Evolutionary conservation across 1,140 invertebrate genomes (phyloP).

Genomic region (Pseudomyrmex gracilis): DNA sequence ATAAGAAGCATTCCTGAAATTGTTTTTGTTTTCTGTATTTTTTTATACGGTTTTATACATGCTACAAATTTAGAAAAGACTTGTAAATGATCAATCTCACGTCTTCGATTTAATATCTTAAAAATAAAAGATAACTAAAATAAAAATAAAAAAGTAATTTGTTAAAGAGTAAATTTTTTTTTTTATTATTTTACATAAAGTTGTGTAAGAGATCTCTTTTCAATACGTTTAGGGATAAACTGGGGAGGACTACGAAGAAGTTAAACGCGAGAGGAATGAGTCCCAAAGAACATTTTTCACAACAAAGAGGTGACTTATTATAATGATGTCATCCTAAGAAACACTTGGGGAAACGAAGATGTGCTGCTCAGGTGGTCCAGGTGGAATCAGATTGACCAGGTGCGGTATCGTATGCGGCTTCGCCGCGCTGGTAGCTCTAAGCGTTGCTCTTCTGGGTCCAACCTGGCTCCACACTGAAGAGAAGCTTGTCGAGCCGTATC

Average conservation of each 20-base stretch:
- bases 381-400: slow-evolving; percentile 81
- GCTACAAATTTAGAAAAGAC: too few species aligned
- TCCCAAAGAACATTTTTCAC: neutral
- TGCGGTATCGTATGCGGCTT: slow-evolving; percentile 83
- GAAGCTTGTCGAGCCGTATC: slow-evolving; percentile 76
- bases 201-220: neutral
- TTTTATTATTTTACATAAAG: neutral
- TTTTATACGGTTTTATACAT: too few species aligned
- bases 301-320: slow-evolving; percentile 56
- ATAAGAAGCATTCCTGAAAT: too few species aligned
- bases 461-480: slow-evolving; percentile 85
- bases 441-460: slow-evolving; percentile 81
- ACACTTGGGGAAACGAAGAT: slow-evolving; percentile 70
- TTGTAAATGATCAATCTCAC: too few species aligned
- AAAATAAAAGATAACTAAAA: too few species aligned
- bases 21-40: too few species aligned
- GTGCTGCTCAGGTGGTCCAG: slow-evolving; percentile 80
- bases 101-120: too few species aligned
- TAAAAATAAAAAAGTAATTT: neutral
- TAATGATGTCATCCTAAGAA: slow-evolving; percentile 52
- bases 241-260: neutral
- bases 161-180: too few species aligned
- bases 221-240: neutral
- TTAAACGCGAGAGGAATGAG: neutral
- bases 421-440: slow-evolving; percentile 82